Percentiles rank a stretch among this genome's conserved stretches.
phyloP scores from a whole-genome alignment of 2,113 vertebrate species.

The Epinephelus moara region DNA sequence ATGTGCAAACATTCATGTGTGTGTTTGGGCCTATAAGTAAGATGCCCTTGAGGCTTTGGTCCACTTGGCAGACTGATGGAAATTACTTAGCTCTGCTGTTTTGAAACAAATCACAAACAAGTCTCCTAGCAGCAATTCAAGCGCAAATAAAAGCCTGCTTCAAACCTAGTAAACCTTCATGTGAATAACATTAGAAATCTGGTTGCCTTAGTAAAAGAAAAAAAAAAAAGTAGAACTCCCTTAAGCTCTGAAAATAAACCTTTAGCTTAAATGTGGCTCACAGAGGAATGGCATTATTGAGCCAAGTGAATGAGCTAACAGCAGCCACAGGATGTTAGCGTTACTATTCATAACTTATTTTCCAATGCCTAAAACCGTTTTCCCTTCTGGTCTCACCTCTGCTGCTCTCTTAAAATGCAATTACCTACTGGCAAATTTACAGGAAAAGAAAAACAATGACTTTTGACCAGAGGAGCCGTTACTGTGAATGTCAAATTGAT shows the following conservation, averaged over 20 bases:
- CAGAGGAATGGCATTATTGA: constrained; percentile 78
- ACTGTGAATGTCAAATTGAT: constrained; percentile 72
- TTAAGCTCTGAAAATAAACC: constrained; percentile 78
- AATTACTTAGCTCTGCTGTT: constrained; percentile 74
- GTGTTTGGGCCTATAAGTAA: constrained; percentile 65
- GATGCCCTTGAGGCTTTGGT: constrained; percentile 55
- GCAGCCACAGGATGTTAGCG: constrained; percentile 82
- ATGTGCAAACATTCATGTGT: constrained; percentile 58
- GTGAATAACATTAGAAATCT: constrained; percentile 74
- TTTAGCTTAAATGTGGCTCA: constrained; percentile 81
- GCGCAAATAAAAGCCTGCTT: constrained; percentile 65
- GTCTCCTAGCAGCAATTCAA: constrained; percentile 69
- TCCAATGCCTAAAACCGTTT: constrained; percentile 75
- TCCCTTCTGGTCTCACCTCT: constrained; percentile 80
- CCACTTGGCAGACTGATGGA: constrained; percentile 67
- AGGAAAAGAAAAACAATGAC: constrained; percentile 79
- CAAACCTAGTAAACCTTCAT: constrained; percentile 68
- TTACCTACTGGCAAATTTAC: constrained; percentile 77
- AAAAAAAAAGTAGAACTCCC: constrained; percentile 56
- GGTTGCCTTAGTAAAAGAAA: constrained; percentile 56
- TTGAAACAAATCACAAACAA: constrained; percentile 76
- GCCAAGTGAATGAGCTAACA: constrained; percentile 78
- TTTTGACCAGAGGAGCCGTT: constrained; percentile 73
- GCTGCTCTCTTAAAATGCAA: constrained; percentile 76
- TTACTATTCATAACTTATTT: constrained; percentile 82